Base-by-base conservation (phyloP, 2,797 vertebrate genomes). In the Columba guinea region DNA sequence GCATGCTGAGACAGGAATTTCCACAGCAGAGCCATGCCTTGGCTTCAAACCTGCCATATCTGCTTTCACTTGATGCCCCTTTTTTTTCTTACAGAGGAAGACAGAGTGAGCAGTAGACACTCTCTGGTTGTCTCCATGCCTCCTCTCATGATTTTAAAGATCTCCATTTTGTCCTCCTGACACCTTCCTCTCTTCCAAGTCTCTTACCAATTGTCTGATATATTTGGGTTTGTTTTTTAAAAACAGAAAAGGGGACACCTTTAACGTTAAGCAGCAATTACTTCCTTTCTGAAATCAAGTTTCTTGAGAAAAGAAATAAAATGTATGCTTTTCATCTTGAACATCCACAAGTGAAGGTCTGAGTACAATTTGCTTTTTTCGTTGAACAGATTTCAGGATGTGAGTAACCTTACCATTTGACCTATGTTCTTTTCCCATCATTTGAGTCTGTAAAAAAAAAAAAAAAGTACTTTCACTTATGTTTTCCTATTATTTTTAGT, bases 151-250 rank as follows among this genome's bases (percentile, higher is more conserved):
- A 74, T 80, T 70, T 90, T 63, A 35, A 8, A 39, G n/a, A 28
- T 67, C 44, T 83, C 24, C 8, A 1, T 48, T 76, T 87, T 37
- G 19, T 56, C 18, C 13, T 71, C 9, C 16, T 2, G 4, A 32
- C 37, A 51, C 5, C 11, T 70, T 15, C 65, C 9, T 51, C 28
- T 78, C 26, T 81, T 75, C 34, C 17, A 75, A 30, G 5, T 26
- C 18, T 90, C 34, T 88, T 81, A 35, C 6, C 4, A 1, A 48
- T n/a, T 41, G n/a, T 51, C 24, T 52, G 14, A 41, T 27, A 11
- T 16, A 48, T 64, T 83, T 68, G 3, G 0, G 0, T 74, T 83
- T 68, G 3, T 0, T 0, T 74, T 88, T 86, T 48, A 41, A 27
- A 7, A 49, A 11, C 9, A 51, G 8, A 5, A 80, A 52, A 32